Percentiles rank a stretch among this genome's conserved stretches.
phyloP scores from a whole-genome alignment of 2,797 vertebrate species.

The Triplophysa bombifrons region DNA sequence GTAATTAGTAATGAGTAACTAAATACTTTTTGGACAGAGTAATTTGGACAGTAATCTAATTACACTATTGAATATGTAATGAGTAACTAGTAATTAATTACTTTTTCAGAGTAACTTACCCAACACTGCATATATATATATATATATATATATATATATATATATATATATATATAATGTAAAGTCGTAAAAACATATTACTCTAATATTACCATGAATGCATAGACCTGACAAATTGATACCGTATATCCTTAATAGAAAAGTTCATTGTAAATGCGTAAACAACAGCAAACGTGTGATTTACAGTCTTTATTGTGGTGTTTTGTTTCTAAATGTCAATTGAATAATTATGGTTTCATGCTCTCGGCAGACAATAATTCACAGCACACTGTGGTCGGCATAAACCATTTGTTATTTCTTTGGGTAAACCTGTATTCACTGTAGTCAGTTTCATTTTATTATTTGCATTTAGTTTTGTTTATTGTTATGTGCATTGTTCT shows the following conservation, averaged over 20 bases:
- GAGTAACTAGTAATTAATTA: too few species aligned
- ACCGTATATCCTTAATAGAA: not conserved
- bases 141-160: too few species aligned
- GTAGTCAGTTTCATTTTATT: not conserved
- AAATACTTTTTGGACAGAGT: too few species aligned
- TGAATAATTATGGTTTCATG: not conserved
- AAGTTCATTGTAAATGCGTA: not conserved
- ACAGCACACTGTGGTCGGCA: not conserved
- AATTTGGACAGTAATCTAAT: too few species aligned
- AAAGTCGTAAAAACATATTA: not conserved
- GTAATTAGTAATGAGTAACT: too few species aligned
- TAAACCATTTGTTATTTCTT: not conserved
- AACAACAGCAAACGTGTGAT: not conserved
- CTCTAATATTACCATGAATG: not conserved
- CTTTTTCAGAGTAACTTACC: too few species aligned
- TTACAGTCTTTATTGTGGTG: not conserved
- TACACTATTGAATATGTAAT: too few species aligned
- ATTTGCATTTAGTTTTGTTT: too few species aligned
- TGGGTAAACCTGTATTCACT: not conserved
- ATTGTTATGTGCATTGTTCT: too few species aligned
- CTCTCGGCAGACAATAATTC: not conserved
- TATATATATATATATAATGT: too few species aligned
- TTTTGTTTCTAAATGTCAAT: slow-evolving; percentile 9
- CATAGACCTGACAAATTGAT: not conserved
- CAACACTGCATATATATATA: too few species aligned